Base-by-base conservation (phyloP, 2,113 vertebrate species). In the Sylvia atricapilla region DNA sequence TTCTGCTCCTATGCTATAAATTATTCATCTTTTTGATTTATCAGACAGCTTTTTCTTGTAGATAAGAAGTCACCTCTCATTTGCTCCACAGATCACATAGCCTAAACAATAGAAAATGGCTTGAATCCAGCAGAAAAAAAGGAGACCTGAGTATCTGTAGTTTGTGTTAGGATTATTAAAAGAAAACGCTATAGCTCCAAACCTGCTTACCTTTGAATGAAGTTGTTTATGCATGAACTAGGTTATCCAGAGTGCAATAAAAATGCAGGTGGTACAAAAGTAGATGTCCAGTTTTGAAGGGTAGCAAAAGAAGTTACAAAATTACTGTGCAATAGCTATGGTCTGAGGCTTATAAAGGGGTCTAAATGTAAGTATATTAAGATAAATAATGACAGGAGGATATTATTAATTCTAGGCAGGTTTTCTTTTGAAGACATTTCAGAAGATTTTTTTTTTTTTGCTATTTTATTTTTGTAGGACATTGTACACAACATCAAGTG, bases 21-120 rank as follows among this genome's bases (percentile, higher is more conserved):
- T 98, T 97, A 98, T 98, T 98, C 97, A 98, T 96, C 62, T 96
- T 81, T 94, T 67, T 95, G 93, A 94, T 98, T 97, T 97, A 97
- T 97, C 94, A 96, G 95, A 88, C 84, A 95, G 93, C 93, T 97
- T 97, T 97, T 97, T 95, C 93, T 94, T 95, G 80, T 92, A 97
- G 96, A 98, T 97, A 97, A 97, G 95, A 97, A 96, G 95, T 97
- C 95, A 94, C 76, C 91, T 97, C 95, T 96, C 80, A 25, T 95
- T 97, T 90, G 66, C 89, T 81, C 52, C 84, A 93, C 84, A 80
- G 93, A 97, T 96, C 95, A 94, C 30, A 96, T 74, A 89, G 52
- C 62, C 84, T 93, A 86, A 97, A 96, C 94, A 97, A 98, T 72
- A 91, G 94, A 94, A 97, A 96, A 67, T 70, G 35, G 52, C 86